Evolutionary conservation across 2,888 invertebrate genomes (phyloP).

Genomic region (Calameuta pallipes): DNA sequence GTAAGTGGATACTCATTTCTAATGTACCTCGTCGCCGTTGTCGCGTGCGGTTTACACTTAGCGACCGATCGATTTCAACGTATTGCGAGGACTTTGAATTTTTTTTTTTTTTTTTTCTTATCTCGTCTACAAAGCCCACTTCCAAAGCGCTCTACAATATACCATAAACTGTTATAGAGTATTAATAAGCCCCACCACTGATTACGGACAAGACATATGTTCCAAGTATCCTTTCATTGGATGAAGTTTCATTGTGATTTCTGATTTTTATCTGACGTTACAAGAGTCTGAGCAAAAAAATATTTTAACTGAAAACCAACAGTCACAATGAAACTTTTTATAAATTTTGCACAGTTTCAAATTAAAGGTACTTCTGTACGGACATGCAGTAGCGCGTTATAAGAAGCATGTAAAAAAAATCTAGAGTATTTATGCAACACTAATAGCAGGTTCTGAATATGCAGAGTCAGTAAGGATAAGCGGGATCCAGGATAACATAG

Average conservation of each 20-base stretch:
- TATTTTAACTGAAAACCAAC: not conserved
- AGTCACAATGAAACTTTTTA: not conserved
- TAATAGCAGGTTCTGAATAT: not conserved
- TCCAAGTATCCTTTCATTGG: not conserved
- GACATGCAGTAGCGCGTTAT: not conserved
- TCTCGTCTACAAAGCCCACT: not conserved
- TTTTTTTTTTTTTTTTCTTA: not conserved
- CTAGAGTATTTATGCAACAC: not conserved
- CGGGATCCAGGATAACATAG: constrained; percentile 20
- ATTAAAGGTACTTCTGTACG: not conserved
- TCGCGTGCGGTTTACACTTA: not conserved
- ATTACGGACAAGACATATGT: not conserved
- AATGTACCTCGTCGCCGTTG: too few relatives aligned
- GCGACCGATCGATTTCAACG: not conserved
- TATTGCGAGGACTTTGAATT: not conserved
- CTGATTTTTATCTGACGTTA: not conserved
- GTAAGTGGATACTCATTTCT: not conserved
- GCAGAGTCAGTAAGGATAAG: not conserved
- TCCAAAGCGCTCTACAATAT: not conserved
- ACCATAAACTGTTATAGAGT: not conserved
- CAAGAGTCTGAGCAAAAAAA: not conserved
- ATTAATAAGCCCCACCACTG: not conserved
- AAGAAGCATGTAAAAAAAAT: not conserved
- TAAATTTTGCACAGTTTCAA: not conserved
- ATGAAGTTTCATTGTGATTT: not conserved